Percentiles rank a stretch among this genome's conserved stretches.
Evolutionary conservation across 2,888 invertebrate species (phyloP).

Genomic region (Nycteola revayana): DNA sequence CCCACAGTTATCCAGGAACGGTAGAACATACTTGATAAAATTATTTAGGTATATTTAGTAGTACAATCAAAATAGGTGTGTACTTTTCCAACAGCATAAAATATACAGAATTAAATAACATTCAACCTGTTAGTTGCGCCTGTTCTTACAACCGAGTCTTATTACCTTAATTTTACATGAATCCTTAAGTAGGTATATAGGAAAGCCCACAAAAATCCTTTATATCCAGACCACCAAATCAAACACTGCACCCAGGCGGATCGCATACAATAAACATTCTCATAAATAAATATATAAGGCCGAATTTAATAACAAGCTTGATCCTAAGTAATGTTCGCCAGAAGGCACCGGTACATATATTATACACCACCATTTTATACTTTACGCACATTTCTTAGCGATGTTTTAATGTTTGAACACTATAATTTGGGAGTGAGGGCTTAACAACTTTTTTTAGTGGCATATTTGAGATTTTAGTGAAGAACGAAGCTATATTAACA

Average conservation of each 20-base stretch:
- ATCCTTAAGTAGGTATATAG: no score
- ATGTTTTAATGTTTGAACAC: constrained; percentile 76
- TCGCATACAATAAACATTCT: constrained; percentile 55
- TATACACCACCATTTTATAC: constrained; percentile 66
- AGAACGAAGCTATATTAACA: constrained; percentile 5
- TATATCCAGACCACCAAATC: not conserved
- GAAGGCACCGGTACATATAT: constrained; percentile 76
- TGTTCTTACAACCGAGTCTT: no score
- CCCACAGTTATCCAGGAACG: no score
- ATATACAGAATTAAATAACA: no score
- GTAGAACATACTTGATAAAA: no score
- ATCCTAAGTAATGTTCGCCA: constrained; percentile 75
- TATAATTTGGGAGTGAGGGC: constrained; percentile 67
- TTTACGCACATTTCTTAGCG: constrained; percentile 76
- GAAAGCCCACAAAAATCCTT: no score
- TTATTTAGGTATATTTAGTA: no score
- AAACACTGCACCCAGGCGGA: constrained; percentile 2
- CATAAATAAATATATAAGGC: constrained; percentile 79
- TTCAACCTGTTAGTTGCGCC: no score
- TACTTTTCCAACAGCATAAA: no score
- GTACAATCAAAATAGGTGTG: no score
- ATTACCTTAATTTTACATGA: no score
- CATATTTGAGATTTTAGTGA: constrained; percentile 26
- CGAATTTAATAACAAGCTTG: constrained; percentile 78
- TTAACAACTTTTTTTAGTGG: constrained; percentile 55